These are phyloP conservation scores for Psittacus erithacus DNA, from an alignment of 2,113 vertebrate species.

Conservation along the genomic window DNA sequence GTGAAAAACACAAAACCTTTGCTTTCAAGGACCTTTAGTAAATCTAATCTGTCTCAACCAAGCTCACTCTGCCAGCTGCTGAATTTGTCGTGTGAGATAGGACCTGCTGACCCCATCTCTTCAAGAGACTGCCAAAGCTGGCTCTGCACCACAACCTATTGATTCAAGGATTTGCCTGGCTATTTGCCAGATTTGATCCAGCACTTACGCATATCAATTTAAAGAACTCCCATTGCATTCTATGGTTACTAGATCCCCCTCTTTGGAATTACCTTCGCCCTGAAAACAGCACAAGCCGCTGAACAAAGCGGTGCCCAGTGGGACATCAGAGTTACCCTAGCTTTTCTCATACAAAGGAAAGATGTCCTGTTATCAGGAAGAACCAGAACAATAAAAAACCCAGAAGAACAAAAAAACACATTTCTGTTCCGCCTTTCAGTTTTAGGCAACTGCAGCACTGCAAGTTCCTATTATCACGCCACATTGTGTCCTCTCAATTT, in stretches of 20 bases:
- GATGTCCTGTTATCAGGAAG: background rate
- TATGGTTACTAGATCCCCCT: background rate
- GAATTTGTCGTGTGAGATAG: background rate
- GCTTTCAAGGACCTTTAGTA: background rate
- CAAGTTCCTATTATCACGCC: background rate
- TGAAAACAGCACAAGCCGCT: background rate
- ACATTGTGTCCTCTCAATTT: background rate
- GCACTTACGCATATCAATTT: background rate
- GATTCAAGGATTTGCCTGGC: background rate
- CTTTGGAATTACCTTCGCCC: background rate
- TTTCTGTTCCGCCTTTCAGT: background rate
- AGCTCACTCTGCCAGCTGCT: background rate
- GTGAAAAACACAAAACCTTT: background rate
- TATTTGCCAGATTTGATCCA: background rate
- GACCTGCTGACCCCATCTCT: background rate
- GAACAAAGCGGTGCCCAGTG: background rate
- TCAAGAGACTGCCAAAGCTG: background rate
- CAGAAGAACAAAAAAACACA: background rate
- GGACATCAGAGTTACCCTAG: background rate
- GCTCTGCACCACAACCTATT: background rate
- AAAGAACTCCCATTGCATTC: background rate
- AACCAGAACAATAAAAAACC: background rate
- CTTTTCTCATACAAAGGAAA: background rate
- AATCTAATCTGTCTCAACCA: background rate
- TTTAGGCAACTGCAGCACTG: background rate